A percentile compares a stretch with the other conserved stretches of the same genome.
Conservation (phyloP, 2,888 invertebrate genomes). For the Lasioglossum figueresi region DNA sequence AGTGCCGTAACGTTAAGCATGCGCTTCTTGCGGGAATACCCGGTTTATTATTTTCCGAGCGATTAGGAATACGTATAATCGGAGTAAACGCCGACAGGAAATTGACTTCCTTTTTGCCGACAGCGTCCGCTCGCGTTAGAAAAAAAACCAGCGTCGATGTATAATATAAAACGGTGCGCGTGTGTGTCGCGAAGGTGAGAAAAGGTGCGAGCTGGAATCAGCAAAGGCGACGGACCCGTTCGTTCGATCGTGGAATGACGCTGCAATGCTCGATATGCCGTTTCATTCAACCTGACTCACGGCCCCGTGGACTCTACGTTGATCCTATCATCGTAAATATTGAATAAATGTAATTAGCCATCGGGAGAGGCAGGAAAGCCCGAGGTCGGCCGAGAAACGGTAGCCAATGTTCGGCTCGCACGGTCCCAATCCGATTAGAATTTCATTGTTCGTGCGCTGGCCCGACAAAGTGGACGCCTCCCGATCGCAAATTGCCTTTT, state of each 20-base stretch:
- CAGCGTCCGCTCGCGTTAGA: neutral
- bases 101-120: neutral
- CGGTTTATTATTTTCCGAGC: neutral
- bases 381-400: slow-evolving; percentile 42
- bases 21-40: neutral
- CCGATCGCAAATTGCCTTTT: slow-evolving; percentile 28
- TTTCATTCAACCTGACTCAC: slow-evolving; percentile 77
- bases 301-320: slow-evolving; percentile 60
- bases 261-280: slow-evolving; percentile 73
- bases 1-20: neutral
- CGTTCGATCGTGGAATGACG: slow-evolving; percentile 72
- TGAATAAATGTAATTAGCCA: slow-evolving; percentile 79
- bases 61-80: neutral
- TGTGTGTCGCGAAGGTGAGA: slow-evolving; percentile 22
- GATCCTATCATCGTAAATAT: slow-evolving; percentile 78
- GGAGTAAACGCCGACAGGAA: neutral
- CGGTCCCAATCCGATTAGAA: slow-evolving; percentile 57
- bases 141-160: neutral
- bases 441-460: slow-evolving; percentile 35
- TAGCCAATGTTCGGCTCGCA: slow-evolving; percentile 50
- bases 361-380: slow-evolving; percentile 55
- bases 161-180: neutral
- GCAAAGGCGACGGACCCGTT: slow-evolving; percentile 12
- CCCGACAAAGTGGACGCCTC: slow-evolving; percentile 11
- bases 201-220: slow-evolving; percentile 30